Evolutionary conservation across 1,140 invertebrate species (phyloP).

Genomic region (Magallana ariakensis): DNA sequence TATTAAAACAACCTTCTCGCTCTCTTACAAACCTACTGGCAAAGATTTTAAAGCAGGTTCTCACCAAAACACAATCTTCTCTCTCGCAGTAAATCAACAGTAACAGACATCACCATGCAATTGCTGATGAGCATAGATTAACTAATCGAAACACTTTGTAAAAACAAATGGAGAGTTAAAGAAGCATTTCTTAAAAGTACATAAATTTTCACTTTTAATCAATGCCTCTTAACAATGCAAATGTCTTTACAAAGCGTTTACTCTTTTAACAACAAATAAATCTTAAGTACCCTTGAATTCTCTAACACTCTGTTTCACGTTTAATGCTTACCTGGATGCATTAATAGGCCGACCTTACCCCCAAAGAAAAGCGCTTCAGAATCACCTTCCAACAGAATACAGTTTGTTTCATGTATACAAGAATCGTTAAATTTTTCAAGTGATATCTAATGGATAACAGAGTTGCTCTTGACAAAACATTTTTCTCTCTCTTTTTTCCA

Average conservation of each 20-base stretch:
- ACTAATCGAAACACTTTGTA: not conserved
- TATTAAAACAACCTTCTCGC: not conserved
- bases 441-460: slow-evolving; percentile 17
- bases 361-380: slow-evolving; percentile 33
- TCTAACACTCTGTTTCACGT: slow-evolving; percentile 23
- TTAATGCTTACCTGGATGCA: slow-evolving; percentile 3
- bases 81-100: not conserved
- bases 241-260: not conserved
- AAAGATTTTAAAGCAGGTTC: not conserved
- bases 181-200: not conserved
- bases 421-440: not conserved
- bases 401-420: slow-evolving; percentile 36
- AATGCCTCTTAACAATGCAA: slow-evolving; percentile 10
- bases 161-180: not conserved
- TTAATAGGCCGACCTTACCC: slow-evolving; percentile 26
- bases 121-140: not conserved
- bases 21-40: not conserved
- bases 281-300: not conserved
- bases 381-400: slow-evolving; percentile 30
- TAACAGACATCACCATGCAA: not conserved
- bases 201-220: not conserved
- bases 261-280: not conserved
- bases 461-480: not conserved
- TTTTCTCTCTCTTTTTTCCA: no score
- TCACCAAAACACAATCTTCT: not conserved